Conservation (phyloP, 2,113 vertebrate genomes). For the Falco punctatus region DNA sequence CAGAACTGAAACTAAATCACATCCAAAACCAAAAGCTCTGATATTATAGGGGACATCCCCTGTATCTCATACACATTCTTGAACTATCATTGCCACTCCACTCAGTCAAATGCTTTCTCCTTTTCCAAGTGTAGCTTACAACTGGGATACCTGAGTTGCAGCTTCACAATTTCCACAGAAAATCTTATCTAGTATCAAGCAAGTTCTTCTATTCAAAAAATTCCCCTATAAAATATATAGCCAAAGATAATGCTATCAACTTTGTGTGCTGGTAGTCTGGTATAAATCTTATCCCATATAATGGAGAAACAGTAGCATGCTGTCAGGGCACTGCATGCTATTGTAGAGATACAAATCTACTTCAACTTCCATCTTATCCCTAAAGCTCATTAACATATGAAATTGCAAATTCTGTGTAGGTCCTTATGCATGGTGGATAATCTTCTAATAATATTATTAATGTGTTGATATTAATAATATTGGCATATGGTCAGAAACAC, state of each 20-base stretch:
- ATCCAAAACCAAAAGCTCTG: not conserved
- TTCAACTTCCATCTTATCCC: constrained; percentile 11
- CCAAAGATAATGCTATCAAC: constrained; percentile 31
- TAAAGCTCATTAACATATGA: constrained; percentile 1
- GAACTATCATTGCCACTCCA: not conserved
- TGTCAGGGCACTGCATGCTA: constrained; percentile 6
- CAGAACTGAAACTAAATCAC: not conserved
- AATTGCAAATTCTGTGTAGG: constrained; percentile 9
- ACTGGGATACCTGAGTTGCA: not conserved
- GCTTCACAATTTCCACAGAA: not conserved
- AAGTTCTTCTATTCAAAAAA: constrained; percentile 10
- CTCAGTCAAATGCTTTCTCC: not conserved
- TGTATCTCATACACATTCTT: not conserved
- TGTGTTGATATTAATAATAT: constrained; percentile 62
- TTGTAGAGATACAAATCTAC: constrained; percentile 25
- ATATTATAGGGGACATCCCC: not conserved
- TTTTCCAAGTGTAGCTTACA: not conserved
- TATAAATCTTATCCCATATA: constrained; percentile 26
- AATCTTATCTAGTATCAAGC: constrained; percentile 48
- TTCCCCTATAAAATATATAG: not conserved
- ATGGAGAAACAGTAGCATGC: not conserved
- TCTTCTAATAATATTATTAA: constrained; percentile 37
- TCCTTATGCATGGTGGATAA: not conserved
- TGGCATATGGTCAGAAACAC: constrained; percentile 53
- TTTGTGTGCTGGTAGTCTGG: not conserved